Percentiles rank a stretch among this genome's conserved stretches.
These are phyloP conservation scores for Tragelaphus buxtoni DNA, from an alignment of 2,113 vertebrate species.

Conservation along the genomic window DNA sequence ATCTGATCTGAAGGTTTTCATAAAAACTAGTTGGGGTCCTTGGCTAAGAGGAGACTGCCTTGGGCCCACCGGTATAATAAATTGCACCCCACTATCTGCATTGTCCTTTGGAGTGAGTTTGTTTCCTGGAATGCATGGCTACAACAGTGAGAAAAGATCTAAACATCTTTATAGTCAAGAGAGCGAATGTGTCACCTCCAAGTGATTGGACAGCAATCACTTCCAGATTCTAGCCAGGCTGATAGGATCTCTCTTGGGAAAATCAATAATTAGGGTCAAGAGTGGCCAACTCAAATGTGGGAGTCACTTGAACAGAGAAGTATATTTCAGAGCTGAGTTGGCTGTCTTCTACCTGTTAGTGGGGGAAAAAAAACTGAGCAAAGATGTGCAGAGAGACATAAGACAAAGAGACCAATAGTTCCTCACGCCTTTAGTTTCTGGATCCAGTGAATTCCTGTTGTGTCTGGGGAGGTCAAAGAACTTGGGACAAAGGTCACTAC, in stretches of 20 bases:
- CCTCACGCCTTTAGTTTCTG: neutral
- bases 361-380: neutral
- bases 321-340: neutral
- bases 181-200: neutral
- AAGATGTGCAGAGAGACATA: neutral
- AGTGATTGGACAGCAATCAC: neutral
- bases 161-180: neutral
- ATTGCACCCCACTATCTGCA: neutral
- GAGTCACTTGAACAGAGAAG: neutral
- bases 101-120: neutral
- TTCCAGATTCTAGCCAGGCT: neutral
- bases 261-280: neutral
- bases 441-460: neutral
- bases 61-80: neutral
- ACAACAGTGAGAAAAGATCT: neutral
- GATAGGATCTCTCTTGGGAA: neutral
- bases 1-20: neutral
- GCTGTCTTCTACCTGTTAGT: neutral
- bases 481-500: neutral
- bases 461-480: neutral
- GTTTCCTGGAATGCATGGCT: accelerated
- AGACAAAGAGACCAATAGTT: neutral
- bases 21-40: neutral
- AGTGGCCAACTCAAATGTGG: neutral
- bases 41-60: neutral